These are phyloP conservation scores for Clytia hemisphaerica DNA, from an alignment of 30 jellyfish, hydroid and myxozoan genomes.

Conservation along the genomic window DNA sequence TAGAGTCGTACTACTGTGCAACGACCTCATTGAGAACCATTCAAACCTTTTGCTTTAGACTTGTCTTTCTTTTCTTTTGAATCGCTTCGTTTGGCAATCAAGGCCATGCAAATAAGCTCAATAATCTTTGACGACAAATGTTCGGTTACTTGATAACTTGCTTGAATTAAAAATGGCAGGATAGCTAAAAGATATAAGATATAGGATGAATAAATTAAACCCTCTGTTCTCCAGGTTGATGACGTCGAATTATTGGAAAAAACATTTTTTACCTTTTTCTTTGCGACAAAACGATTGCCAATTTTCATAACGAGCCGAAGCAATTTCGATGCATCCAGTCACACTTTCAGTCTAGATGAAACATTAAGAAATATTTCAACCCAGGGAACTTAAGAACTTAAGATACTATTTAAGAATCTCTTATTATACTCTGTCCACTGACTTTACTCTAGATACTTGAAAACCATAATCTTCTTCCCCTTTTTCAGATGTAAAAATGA, in stretches of 20 bases:
- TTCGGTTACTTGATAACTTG: conserved; percentile 74
- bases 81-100: conserved; percentile 31
- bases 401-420: too few relatives aligned
- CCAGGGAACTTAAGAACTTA: too few relatives aligned
- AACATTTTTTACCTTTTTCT: conserved; percentile 49
- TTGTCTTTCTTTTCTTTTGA: conserved; percentile 6
- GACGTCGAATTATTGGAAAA: background rate
- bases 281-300: conserved; percentile 85
- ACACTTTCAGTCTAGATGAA: conserved; percentile 62
- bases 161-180: conserved; percentile 73
- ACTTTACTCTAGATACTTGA: too few relatives aligned
- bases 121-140: conserved; percentile 65
- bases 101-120: conserved; percentile 66
- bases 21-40: too few relatives aligned
- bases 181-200: conserved; percentile 37
- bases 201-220: background rate
- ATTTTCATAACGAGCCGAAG: conserved; percentile 67
- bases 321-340: conserved; percentile 76
- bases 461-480: too few relatives aligned
- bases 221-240: background rate
- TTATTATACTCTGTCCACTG: too few relatives aligned
- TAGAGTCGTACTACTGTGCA: too few relatives aligned
- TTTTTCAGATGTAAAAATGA: too few relatives aligned
- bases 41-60: conserved; percentile 26
- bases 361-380: too few relatives aligned